These are phyloP conservation scores for Pleuronectes platessa DNA, from an alignment of 2,113 vertebrate genomes.

Conservation along the genomic window DNA sequence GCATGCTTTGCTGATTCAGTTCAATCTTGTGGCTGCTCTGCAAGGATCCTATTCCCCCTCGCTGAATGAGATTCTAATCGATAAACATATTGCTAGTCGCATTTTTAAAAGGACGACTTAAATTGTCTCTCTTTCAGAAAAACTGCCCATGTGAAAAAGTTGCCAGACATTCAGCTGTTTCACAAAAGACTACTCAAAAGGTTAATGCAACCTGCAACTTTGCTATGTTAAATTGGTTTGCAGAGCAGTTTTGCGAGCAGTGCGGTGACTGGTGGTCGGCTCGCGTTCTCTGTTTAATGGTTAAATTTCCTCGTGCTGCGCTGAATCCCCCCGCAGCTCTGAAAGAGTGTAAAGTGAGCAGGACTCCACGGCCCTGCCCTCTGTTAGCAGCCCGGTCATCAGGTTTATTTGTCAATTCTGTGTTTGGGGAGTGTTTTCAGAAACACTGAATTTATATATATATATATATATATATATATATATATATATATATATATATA, in stretches of 20 bases:
- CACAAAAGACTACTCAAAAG: constrained; percentile 15
- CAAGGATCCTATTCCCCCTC: constrained; percentile 15
- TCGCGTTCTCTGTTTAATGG: constrained; percentile 28
- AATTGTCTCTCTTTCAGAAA: constrained; percentile 43
- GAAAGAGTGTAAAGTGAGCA: constrained; percentile 15
- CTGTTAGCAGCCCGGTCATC: constrained; percentile 36
- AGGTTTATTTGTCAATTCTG: constrained; percentile 29
- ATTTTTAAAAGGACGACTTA: background rate
- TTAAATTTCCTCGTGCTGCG: constrained; percentile 8
- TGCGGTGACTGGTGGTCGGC: constrained; percentile 6
- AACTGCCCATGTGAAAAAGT: constrained; percentile 37
- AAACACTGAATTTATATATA: background rate
- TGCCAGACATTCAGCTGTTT: constrained; percentile 8
- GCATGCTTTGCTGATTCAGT: constrained; percentile 41
- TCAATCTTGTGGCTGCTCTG: constrained; percentile 30
- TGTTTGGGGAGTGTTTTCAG: background rate
- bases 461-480: background rate
- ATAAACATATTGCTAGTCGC: background rate
- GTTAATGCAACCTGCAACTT: background rate
- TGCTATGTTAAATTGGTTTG: constrained; percentile 36
- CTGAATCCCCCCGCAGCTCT: constrained; percentile 31
- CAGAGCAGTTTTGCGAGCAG: constrained; percentile 28
- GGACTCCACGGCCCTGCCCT: constrained; percentile 37
- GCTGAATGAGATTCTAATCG: constrained; percentile 38
- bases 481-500: background rate